Percentiles rank a stretch among this genome's conserved stretches.
Conservation (phyloP, 2,113 vertebrate genomes). For the Climacteris rufus region DNA sequence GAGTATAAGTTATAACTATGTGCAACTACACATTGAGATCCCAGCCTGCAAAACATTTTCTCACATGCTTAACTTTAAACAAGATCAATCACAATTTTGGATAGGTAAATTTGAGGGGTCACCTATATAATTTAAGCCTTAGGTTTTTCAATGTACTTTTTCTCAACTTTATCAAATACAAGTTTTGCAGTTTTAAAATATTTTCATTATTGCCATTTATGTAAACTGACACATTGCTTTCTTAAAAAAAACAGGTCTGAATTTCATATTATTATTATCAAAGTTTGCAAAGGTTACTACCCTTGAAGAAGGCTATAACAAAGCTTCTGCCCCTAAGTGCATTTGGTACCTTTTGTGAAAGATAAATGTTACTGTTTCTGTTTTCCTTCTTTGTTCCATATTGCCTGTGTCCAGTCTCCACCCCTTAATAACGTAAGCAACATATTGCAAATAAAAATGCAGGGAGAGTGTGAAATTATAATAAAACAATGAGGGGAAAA, state of each 20-base stretch:
- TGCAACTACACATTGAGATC: neutral
- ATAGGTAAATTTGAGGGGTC: neutral
- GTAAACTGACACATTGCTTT: neutral
- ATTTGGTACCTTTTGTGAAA: neutral
- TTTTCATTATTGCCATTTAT: neutral
- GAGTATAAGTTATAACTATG: neutral
- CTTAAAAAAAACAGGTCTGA: neutral
- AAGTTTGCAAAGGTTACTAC: neutral
- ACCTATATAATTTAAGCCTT: neutral
- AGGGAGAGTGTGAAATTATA: neutral
- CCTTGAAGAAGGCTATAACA: neutral
- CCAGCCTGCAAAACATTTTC: neutral
- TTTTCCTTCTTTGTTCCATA: neutral
- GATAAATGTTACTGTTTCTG: neutral
- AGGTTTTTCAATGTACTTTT: neutral
- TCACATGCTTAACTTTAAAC: neutral
- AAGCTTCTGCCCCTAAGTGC: neutral
- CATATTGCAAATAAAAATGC: neutral
- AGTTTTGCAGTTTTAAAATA: neutral
- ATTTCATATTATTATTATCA: neutral
- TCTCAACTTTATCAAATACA: neutral
- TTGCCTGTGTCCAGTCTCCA: fast-evolving
- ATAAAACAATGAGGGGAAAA: neutral
- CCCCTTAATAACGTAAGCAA: neutral
- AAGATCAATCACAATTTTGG: neutral